These are phyloP conservation scores for Cremastinae sp. DNA, from an alignment of 2,888 invertebrate genomes.

Conservation along the genomic window DNA sequence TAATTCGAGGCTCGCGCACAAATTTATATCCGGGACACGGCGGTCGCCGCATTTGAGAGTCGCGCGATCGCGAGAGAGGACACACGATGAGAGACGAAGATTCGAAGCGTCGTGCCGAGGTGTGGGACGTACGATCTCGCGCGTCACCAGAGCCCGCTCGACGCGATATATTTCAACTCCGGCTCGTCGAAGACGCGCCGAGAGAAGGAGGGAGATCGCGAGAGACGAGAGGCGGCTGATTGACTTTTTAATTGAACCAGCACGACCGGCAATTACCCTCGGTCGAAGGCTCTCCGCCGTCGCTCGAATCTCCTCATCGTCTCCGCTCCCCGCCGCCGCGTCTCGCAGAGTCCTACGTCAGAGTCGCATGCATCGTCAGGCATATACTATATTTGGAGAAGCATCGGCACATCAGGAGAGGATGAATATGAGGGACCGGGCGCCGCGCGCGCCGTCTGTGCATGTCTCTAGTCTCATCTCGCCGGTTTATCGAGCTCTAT, in stretches of 20 bases:
- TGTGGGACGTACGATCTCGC: slow-evolving; percentile 23
- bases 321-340: slow-evolving; percentile 56
- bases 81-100: not conserved
- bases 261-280: slow-evolving; percentile 74
- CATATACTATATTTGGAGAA: not conserved
- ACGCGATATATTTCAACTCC: slow-evolving; percentile 14
- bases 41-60: too few species aligned
- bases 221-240: slow-evolving; percentile 71
- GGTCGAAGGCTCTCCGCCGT: slow-evolving; percentile 51
- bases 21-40: too few species aligned
- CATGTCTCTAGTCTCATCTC: slow-evolving; percentile 25
- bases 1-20: too few species aligned
- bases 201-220: not conserved
- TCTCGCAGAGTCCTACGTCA: not conserved
- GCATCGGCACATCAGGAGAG: not conserved
- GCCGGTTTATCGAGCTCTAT: slow-evolving; percentile 32
- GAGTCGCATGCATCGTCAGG: not conserved
- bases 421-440: slow-evolving; percentile 2
- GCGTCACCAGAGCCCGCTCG: slow-evolving; percentile 47
- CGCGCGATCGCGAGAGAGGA: not conserved
- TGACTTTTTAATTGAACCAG: slow-evolving; percentile 79
- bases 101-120: slow-evolving; percentile 31
- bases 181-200: slow-evolving; percentile 8
- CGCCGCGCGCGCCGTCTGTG: slow-evolving; percentile 23
- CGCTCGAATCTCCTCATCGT: too few species aligned